A percentile compares a stretch with the other conserved stretches of the same genome.
phyloP scores from a whole-genome alignment of 2,113 vertebrate species.

The Scomber japonicus region DNA sequence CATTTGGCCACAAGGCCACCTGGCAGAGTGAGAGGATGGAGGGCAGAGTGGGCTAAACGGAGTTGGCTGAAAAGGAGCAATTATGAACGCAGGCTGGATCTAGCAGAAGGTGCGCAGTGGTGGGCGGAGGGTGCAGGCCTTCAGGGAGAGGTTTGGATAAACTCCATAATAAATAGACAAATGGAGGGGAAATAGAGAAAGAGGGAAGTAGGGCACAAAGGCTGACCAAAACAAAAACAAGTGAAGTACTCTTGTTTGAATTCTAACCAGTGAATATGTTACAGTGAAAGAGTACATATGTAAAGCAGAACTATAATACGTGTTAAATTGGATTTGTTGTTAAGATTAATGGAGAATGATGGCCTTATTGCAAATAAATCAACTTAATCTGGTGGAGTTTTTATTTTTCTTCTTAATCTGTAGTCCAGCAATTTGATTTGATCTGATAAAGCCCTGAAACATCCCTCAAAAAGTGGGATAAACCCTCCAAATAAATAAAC shows the following conservation, averaged over 20 bases:
- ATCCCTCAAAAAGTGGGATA: too few relatives aligned
- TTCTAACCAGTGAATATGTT: neutral
- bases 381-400: too few relatives aligned
- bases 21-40: constrained; percentile 38
- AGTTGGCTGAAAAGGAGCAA: constrained; percentile 13
- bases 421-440: too few relatives aligned
- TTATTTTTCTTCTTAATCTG: too few relatives aligned
- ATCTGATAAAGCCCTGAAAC: too few relatives aligned
- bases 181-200: constrained; percentile 32
- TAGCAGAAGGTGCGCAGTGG: constrained; percentile 48
- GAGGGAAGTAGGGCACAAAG: constrained; percentile 33
- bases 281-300: neutral
- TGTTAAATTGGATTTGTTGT: neutral
- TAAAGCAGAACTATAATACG: too few relatives aligned
- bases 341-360: neutral
- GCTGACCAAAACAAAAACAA: constrained; percentile 1
- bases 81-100: constrained; percentile 44
- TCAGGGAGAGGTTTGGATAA: constrained; percentile 32
- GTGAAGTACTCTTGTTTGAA: constrained; percentile 17
- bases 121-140: constrained; percentile 23
- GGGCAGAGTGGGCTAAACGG: neutral
- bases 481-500: too few relatives aligned
- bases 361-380: neutral
- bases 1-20: constrained; percentile 39
- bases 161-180: constrained; percentile 31